A percentile compares a stretch with the other conserved stretches of the same genome.
phyloP scores from a whole-genome alignment of 2,888 invertebrate species.

The Harpalus rubripes region DNA sequence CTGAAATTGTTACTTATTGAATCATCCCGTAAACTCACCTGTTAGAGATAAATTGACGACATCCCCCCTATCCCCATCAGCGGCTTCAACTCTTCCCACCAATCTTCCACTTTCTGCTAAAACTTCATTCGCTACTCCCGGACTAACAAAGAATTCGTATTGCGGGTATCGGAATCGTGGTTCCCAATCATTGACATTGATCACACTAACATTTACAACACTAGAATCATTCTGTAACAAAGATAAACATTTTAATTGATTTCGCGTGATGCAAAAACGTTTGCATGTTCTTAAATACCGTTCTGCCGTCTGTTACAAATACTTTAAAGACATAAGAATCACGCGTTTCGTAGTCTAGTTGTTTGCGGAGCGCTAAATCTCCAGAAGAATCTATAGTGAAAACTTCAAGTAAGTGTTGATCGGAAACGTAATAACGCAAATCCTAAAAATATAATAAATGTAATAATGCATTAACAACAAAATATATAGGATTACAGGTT shows the following conservation, averaged over 20 bases:
- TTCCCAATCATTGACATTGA: constrained; percentile 96
- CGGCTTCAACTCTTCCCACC: constrained; percentile 88
- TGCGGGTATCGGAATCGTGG: constrained; percentile 92
- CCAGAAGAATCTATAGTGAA: constrained; percentile 90
- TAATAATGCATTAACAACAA: neutral
- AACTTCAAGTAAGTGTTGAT: constrained; percentile 85
- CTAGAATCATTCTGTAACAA: constrained; percentile 88
- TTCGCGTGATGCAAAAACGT: constrained; percentile 17
- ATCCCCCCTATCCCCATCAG: constrained; percentile 91
- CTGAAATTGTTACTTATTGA: constrained; percentile 7
- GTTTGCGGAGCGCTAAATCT: constrained; percentile 86
- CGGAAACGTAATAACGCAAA: constrained; percentile 87
- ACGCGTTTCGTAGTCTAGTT: constrained; percentile 88
- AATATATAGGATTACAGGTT: too few species aligned
- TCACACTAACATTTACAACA: constrained; percentile 88
- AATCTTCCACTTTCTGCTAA: constrained; percentile 69
- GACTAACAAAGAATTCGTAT: constrained; percentile 87
- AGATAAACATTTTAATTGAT: constrained; percentile 37
- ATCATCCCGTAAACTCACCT: constrained; percentile 67
- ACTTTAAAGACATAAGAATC: constrained; percentile 88
- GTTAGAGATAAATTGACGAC: constrained; percentile 84
- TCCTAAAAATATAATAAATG: constrained; percentile 76
- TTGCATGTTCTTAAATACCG: constrained; percentile 78
- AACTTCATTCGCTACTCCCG: constrained; percentile 73
- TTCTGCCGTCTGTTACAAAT: constrained; percentile 88